Percentiles rank a stretch among this genome's conserved stretches.
Evolutionary conservation across 2,888 invertebrate genomes (phyloP).

Genomic region (Coleophora flavipennella): DNA sequence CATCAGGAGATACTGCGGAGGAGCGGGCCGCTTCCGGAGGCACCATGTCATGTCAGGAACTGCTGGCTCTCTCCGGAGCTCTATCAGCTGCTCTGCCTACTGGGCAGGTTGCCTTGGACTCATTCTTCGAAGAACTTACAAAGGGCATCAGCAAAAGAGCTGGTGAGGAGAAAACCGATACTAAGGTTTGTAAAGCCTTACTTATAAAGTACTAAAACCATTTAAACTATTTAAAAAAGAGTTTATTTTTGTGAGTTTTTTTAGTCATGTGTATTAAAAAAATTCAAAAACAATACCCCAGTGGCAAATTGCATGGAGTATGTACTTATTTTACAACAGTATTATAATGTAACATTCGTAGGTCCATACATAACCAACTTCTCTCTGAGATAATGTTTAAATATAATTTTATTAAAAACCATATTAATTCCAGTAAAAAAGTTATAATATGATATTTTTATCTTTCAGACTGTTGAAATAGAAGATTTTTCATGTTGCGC

Average conservation of each 20-base stretch:
- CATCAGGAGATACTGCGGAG: constrained; percentile 58
- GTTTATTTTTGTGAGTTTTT: too few relatives aligned
- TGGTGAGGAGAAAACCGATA: constrained; percentile 55
- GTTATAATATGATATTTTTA: constrained; percentile 1
- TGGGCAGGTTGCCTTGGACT: constrained; percentile 86
- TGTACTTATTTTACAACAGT: too few relatives aligned
- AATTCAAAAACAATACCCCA: too few relatives aligned
- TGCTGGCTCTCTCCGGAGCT: constrained; percentile 92
- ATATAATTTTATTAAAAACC: too few relatives aligned
- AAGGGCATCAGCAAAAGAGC: constrained; percentile 76
- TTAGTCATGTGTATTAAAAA: too few relatives aligned
- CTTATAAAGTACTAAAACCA: too few relatives aligned
- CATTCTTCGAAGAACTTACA: constrained; percentile 85
- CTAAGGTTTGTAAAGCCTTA: constrained; percentile 33
- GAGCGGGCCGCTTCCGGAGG: constrained; percentile 64
- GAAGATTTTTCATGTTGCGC: constrained; percentile 85
- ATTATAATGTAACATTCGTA: too few relatives aligned
- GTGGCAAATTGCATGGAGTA: too few relatives aligned
- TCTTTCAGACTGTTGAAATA: constrained; percentile 61
- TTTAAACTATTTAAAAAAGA: too few relatives aligned
- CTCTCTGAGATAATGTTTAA: too few relatives aligned
- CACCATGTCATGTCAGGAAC: constrained; percentile 89
- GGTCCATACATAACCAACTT: too few relatives aligned
- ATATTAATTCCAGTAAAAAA: too few relatives aligned
- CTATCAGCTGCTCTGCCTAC: constrained; percentile 93